phyloP scores from a whole-genome alignment of 2,888 invertebrate species.

The Oxyteleia sp. region DNA sequence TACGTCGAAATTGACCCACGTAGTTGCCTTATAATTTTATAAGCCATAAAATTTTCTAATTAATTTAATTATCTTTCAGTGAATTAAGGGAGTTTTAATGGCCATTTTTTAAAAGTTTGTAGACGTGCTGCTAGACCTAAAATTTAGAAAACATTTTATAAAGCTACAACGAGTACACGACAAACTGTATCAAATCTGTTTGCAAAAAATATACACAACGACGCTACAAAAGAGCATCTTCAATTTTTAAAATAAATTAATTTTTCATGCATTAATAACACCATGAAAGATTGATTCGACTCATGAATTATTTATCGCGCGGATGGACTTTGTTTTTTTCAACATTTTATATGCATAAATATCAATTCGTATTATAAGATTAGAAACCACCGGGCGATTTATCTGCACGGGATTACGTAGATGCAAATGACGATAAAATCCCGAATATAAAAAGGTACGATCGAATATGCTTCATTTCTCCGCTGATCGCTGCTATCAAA shows the following conservation, averaged over 20 bases:
- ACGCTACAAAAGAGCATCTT: no score
- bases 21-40: constrained; percentile 45
- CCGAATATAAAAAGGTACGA: constrained; percentile 35
- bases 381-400: constrained; percentile 33
- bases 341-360: constrained; percentile 48
- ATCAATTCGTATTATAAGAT: constrained; percentile 38
- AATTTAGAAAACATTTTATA: constrained; percentile 51
- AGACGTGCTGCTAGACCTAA: constrained; percentile 14
- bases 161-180: constrained; percentile 15
- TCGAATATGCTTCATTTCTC: constrained; percentile 55
- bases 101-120: constrained; percentile 59
- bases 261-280: background rate
- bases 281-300: constrained; percentile 10
- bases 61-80: constrained; percentile 51
- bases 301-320: constrained; percentile 39
- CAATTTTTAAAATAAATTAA: background rate
- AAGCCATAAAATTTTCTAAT: constrained; percentile 62
- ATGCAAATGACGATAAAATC: constrained; percentile 51
- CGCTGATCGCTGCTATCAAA: constrained; percentile 68
- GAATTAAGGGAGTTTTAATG: constrained; percentile 62
- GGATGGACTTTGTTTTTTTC: constrained; percentile 16
- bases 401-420: constrained; percentile 38
- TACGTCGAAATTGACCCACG: constrained; percentile 28
- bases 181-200: background rate
- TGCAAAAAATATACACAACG: background rate